Base-by-base conservation (phyloP, 2,113 vertebrate genomes). In the Calyptomena viridis region DNA sequence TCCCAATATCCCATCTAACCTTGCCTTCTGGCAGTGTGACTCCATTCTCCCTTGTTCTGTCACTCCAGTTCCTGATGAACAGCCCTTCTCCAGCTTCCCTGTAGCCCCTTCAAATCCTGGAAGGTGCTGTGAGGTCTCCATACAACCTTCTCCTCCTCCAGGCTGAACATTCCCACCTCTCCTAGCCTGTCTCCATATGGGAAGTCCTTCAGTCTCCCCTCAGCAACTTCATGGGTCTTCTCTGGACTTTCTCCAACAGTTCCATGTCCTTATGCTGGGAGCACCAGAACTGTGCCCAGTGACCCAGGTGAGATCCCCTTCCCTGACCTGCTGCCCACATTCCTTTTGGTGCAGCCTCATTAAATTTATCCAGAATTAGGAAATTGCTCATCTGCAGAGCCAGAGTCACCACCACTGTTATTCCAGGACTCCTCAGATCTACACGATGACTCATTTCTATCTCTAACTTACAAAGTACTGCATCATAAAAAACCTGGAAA, bases 21-120 rank as follows among this genome's bases (percentile, higher is more conserved):
- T 39, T 63, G 12, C 5, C 12, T 12, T 28, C 40, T 40, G 40
- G 9, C 59, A 74, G 0, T 47, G 0, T 0, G 67, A 53, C 52
- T 0, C 28, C 30, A 66, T 40, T 66, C 28, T 33, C 27, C 52
- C 4, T 11, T 40, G 12, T 49, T 24, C 31, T 49, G 50, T 0
- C 35, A 0, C 71, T 49, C 18, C n/a, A 75, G 50, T n/a, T 47
- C 14, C 24, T 40, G 12, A 0, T 40, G 30, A 11, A 39, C 8
- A 4, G 25, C 42, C 52, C 8, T 16, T 59, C 30, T 42, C 35
- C 62, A 30, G 4, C 2, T 67, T 9, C 19, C 35, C 44, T 76
- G 50, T 4, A 6, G 30, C 10, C 62, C 35, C 44, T 58, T 67
- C 31, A 76, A 31, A 1, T 20, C n/a, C 42, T 58, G 52, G 24